These are phyloP conservation scores for Nanorana parkeri DNA, from an alignment of 2,113 vertebrate species.

Conservation along the genomic window DNA sequence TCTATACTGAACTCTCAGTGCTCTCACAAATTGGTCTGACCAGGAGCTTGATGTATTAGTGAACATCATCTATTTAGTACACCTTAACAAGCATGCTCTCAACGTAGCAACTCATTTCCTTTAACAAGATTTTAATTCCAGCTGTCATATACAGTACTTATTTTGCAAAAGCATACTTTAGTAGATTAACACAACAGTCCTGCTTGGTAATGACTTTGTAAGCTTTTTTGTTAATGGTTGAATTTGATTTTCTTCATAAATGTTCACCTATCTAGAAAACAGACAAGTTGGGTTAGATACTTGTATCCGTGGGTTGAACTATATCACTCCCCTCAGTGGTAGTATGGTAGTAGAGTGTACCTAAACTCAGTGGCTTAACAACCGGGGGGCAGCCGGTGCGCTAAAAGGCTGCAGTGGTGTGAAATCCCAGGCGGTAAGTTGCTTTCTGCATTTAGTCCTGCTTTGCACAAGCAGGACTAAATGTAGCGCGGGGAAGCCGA, in stretches of 20 bases:
- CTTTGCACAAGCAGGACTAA: no score
- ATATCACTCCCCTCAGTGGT: neutral
- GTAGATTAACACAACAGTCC: neutral
- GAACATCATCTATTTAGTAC: conserved; percentile 17
- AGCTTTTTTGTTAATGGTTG: no score
- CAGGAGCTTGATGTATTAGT: conserved; percentile 24
- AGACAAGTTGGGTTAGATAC: no score
- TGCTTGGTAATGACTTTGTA: neutral
- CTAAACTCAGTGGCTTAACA: no score
- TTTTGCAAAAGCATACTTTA: conserved; percentile 12
- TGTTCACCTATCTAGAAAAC: neutral
- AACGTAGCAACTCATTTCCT: conserved; percentile 19
- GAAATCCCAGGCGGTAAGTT: no score
- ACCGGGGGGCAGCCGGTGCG: no score
- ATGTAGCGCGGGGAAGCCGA: no score
- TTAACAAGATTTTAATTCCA: conserved; percentile 38
- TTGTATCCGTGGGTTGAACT: no score
- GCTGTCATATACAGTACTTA: conserved; percentile 7
- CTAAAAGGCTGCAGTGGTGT: no score
- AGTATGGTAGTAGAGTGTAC: no score
- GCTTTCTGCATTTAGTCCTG: no score
- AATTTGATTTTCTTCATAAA: no score
- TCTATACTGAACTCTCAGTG: conserved; percentile 24
- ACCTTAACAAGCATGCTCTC: conserved; percentile 36
- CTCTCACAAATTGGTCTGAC: conserved; percentile 36